Base-by-base conservation (phyloP, 2,888 invertebrate genomes). In the Anoplius nigerrimus region DNA sequence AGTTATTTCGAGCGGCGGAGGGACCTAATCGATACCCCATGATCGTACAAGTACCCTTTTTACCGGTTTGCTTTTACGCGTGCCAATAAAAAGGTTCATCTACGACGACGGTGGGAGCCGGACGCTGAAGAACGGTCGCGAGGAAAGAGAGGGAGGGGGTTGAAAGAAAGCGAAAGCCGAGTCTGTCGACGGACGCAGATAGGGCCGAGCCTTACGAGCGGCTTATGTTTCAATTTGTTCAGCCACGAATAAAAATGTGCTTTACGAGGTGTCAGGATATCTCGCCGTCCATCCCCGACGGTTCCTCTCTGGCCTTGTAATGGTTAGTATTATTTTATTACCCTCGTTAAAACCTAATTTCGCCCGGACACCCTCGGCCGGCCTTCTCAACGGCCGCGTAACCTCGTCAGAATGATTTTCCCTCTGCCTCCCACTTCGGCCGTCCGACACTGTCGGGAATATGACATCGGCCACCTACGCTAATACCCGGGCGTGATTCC, bases 151-250 rank as follows among this genome's bases (percentile, higher is more conserved):
- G 20, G 21, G 15, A 6, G 15, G 6, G 27, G n/a, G 11, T 16
- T 2, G 34, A 2, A 34, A 27, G 22, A 43, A 65, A 45, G 22
- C 22, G n/a, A 57, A 8, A 43, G 65, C 55, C 15, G 62, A 58
- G 13, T 52, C 42, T 43, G 65, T 57, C 62, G 60, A 22, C 45
- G 56, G 46, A 56, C 67, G 66, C 62, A 69, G 71, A 76, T 74
- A 69, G 72, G 76, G 62, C 60, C 74, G 76, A 73, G n/a, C n/a
- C 80, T 81, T 82, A 81, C 76, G 81, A 78, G 76, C 78, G 80
- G 82, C 80, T 81, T 80, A 81, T 79, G 79, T 81, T 81, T 81
- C 81, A 81, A 81, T 81, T 81, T 81, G 82, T 76, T 76, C 80
- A 71, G 71, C 70, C 78, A 65, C 75, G 76, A 79, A 82, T 81